Conservation (phyloP, 2,888 invertebrate species). For the Melinaea marsaeus region DNA sequence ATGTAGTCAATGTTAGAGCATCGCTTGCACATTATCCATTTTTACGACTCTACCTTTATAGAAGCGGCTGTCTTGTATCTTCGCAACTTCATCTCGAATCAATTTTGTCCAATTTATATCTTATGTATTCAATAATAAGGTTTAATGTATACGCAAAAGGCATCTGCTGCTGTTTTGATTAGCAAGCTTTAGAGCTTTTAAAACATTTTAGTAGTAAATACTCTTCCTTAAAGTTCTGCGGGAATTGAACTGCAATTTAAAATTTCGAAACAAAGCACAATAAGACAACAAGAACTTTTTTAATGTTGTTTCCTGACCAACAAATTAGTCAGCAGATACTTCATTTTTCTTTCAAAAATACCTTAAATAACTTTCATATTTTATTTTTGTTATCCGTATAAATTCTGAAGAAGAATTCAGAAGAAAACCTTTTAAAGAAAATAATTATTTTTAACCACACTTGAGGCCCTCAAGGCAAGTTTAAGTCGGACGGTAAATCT, state of each 20-base stretch:
- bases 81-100: constrained; percentile 28
- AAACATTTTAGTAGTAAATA: constrained; percentile 46
- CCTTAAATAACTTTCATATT: too few relatives aligned
- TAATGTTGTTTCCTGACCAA: too few relatives aligned
- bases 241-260: background rate
- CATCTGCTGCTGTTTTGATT: constrained; percentile 47
- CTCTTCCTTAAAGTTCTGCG: constrained; percentile 11
- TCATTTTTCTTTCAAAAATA: too few relatives aligned
- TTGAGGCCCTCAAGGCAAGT: background rate
- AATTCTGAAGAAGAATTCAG: background rate
- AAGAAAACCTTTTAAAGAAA: background rate
- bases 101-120: constrained; percentile 32
- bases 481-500: constrained; percentile 4
- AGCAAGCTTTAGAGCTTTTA: constrained; percentile 42
- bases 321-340: too few relatives aligned
- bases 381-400: too few relatives aligned
- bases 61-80: constrained; percentile 44
- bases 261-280: too few relatives aligned
- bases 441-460: constrained; percentile 4
- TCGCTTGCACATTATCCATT: constrained; percentile 54
- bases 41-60: constrained; percentile 59
- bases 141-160: constrained; percentile 15
- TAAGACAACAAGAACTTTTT: too few relatives aligned
- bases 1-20: constrained; percentile 37
- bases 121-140: constrained; percentile 32